These are phyloP conservation scores for Epinotia brunnichana DNA, from an alignment of 2,888 invertebrate genomes.

Conservation along the genomic window DNA sequence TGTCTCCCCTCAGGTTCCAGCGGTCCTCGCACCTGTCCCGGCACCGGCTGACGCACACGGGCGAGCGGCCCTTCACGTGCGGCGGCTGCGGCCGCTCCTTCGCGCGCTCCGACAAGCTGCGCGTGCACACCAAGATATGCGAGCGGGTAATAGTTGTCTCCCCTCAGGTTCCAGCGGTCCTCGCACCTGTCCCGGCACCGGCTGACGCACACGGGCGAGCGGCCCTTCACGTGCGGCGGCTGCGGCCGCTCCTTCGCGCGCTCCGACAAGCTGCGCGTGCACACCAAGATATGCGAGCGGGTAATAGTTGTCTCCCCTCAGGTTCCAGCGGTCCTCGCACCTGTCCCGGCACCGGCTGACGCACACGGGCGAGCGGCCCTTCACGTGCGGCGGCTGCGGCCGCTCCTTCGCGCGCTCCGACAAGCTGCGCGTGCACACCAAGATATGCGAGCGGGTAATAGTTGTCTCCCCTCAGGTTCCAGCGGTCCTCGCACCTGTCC, in stretches of 20 bases:
- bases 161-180: too few relatives aligned
- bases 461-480: conserved; percentile 44
- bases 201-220: too few relatives aligned
- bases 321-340: too few relatives aligned
- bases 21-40: conserved; percentile 87
- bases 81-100: conserved; percentile 88
- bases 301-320: conserved; percentile 78
- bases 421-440: conserved; percentile 87
- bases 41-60: conserved; percentile 88
- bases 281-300: conserved; percentile 51
- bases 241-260: too few relatives aligned
- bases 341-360: conserved; percentile 84
- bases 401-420: conserved; percentile 75
- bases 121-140: conserved; percentile 86
- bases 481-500: too few relatives aligned
- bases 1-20: conserved; percentile 82
- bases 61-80: conserved; percentile 88
- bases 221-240: too few relatives aligned
- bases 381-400: too few relatives aligned
- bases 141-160: conserved; percentile 55
- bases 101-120: conserved; percentile 88
- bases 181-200: too few relatives aligned
- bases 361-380: conserved; percentile 85
- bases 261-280: too few relatives aligned
- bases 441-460: conserved; percentile 80